Percentiles rank a stretch among this genome's conserved stretches.
Evolutionary conservation across 2,888 invertebrate species (phyloP).

Genomic region (Crepidodera aurea): DNA sequence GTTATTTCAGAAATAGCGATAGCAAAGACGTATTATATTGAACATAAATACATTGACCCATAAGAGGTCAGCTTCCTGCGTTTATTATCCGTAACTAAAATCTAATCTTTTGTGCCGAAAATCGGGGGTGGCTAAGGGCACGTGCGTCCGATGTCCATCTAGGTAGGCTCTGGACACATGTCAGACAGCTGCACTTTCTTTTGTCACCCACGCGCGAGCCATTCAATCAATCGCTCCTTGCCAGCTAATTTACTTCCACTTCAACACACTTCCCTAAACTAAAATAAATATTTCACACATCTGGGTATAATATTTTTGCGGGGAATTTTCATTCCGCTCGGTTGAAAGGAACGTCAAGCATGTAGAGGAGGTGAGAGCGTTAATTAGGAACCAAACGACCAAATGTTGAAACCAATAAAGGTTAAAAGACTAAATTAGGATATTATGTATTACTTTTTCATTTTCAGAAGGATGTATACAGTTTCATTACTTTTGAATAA

Average conservation of each 20-base stretch:
- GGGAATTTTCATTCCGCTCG: slow-evolving; percentile 39
- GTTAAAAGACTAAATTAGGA: neutral
- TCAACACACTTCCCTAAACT: slow-evolving; percentile 50
- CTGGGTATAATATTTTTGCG: slow-evolving; percentile 51
- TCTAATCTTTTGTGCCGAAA: slow-evolving; percentile 54
- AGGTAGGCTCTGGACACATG: slow-evolving; percentile 56
- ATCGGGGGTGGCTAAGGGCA: slow-evolving; percentile 57
- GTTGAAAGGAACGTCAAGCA: neutral
- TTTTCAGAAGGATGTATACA: no score
- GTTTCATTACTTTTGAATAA: no score
- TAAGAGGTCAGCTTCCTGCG: slow-evolving; percentile 44
- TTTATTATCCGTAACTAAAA: slow-evolving; percentile 63
- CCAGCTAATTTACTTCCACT: slow-evolving; percentile 58
- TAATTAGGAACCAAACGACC: neutral
- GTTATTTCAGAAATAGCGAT: slow-evolving; percentile 19
- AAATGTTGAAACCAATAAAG: neutral
- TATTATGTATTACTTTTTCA: no score
- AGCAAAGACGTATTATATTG: slow-evolving; percentile 8
- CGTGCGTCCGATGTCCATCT: slow-evolving; percentile 57
- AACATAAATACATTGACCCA: slow-evolving; percentile 34
- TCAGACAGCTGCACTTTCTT: slow-evolving; percentile 57
- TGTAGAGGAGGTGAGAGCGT: neutral
- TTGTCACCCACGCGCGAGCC: slow-evolving; percentile 59
- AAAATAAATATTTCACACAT: slow-evolving; percentile 55
- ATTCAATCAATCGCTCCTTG: slow-evolving; percentile 53